A percentile compares a stretch with the other conserved stretches of the same genome.
Evolutionary conservation across 2,797 vertebrate genomes (phyloP).

Genomic region (Ficedula albicollis): DNA sequence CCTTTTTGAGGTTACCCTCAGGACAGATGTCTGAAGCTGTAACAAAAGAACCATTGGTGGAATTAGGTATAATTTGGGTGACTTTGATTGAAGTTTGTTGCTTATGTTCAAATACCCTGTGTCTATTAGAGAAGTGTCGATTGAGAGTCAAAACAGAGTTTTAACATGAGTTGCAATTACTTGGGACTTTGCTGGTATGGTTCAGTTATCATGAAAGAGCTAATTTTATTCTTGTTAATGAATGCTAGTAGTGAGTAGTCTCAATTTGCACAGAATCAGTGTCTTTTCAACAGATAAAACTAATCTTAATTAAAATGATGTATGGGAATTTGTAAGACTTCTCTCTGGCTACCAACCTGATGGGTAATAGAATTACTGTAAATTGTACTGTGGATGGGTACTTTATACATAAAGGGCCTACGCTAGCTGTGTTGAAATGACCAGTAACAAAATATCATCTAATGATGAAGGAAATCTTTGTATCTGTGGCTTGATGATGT

Average conservation of each 20-base stretch:
- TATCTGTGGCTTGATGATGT: neutral
- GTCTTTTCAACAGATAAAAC: constrained; percentile 18
- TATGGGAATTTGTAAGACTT: neutral
- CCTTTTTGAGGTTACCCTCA: neutral
- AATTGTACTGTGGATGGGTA: neutral
- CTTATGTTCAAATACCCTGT: neutral
- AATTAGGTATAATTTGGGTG: neutral
- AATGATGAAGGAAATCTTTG: neutral
- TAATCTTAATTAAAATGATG: neutral
- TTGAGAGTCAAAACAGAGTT: neutral
- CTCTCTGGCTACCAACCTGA: neutral
- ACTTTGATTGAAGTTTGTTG: neutral
- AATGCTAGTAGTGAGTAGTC: neutral
- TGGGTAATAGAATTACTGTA: neutral
- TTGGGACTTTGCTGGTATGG: neutral
- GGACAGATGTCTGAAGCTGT: neutral
- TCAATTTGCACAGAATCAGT: constrained; percentile 1
- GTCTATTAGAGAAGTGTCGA: neutral
- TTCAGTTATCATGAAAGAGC: constrained; percentile 1
- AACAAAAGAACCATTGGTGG: neutral
- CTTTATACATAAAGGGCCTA: neutral
- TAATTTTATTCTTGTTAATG: constrained; percentile 16
- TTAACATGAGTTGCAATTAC: neutral
- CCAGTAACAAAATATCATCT: neutral
- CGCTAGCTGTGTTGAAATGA: neutral